Evolutionary conservation across 2,113 vertebrate genomes (phyloP), one percentile per base, ranked within the genome.

Genomic region (Triplophysa siluroides): DNA sequence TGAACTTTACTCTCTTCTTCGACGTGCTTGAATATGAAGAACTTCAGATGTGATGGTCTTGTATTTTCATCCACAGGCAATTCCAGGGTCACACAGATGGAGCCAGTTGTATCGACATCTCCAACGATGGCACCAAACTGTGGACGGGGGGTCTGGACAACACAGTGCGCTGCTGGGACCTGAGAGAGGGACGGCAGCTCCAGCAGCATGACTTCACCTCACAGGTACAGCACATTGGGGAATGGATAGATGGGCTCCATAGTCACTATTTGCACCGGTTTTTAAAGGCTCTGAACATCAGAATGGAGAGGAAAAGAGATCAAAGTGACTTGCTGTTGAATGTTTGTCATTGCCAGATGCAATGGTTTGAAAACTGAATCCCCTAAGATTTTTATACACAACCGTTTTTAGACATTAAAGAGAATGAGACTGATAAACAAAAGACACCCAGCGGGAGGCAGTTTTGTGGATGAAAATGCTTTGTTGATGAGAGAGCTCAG

Each of bases 1-100:
- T 67, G 13, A n/a, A 56, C 29, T 29, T 29, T 29, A 29, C 29
- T 29, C 7, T 58, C 8, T 10, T 58, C 19, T 58, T 58, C 19
- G 21, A 38, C 92, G 91, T 29, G 23, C 43, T 13, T 11, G 38
- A 62, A 4, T 4, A 9, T 2, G 33, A 13, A 8, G 13, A 47
- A 38, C 43, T 45, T 11, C 5, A 38, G 41, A 45, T 43, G 58
- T 76, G 60, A 63, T 24, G 64, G 38, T 62, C 13, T 50, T 33
- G 52, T 70, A 23, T 70, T 29, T 7, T 66, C 9, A 26, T 81
- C 50, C 50, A 9, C 89, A 99, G 97, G 93, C 98, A 99, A 92
- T 99, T 99, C 93, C 98, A 99, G 92, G 97, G 97, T 92, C 98
- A 99, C 95, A 99, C 98, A 81, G 98, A 99, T 1, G 97, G 97